Percentiles rank a stretch among this genome's conserved stretches.
phyloP scores from a whole-genome alignment of 2,113 vertebrate genomes.

The Numida meleagris region DNA sequence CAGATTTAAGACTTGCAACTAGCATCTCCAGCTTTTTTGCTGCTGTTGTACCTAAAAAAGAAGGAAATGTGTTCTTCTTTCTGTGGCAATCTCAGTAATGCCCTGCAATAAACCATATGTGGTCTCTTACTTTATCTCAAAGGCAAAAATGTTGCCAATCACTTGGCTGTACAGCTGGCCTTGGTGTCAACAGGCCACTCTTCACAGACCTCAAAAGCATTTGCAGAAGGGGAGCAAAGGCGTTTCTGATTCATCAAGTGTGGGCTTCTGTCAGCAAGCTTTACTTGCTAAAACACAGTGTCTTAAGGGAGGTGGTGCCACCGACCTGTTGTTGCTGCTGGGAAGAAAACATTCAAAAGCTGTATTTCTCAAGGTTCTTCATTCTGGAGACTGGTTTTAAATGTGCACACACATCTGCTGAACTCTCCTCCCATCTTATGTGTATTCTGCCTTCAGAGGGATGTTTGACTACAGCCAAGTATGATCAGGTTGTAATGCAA shows the following conservation, averaged over 20 bases:
- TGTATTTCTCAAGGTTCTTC: not conserved
- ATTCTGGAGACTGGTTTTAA: not conserved
- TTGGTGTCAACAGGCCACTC: not conserved
- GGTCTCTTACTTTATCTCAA: not conserved
- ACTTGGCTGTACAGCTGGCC: not conserved
- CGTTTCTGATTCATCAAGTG: not conserved
- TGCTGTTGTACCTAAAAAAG: not conserved
- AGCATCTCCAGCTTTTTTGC: not conserved
- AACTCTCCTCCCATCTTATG: not conserved
- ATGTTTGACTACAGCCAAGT: not conserved
- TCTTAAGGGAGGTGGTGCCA: not conserved
- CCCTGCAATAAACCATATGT: not conserved
- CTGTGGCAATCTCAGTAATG: not conserved
- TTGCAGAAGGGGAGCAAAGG: not conserved
- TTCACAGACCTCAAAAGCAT: not conserved
- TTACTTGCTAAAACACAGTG: not conserved
- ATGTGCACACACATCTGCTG: not conserved
- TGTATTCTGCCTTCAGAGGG: not conserved
- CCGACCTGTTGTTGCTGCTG: accelerated
- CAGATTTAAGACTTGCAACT: not conserved
- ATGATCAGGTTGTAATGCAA: not conserved
- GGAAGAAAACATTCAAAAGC: not conserved
- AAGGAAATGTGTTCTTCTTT: not conserved
- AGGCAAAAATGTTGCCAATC: not conserved
- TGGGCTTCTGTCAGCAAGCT: not conserved